Evolutionary conservation across 2,888 invertebrate species (phyloP).

Genomic region (Volucella inflata): DNA sequence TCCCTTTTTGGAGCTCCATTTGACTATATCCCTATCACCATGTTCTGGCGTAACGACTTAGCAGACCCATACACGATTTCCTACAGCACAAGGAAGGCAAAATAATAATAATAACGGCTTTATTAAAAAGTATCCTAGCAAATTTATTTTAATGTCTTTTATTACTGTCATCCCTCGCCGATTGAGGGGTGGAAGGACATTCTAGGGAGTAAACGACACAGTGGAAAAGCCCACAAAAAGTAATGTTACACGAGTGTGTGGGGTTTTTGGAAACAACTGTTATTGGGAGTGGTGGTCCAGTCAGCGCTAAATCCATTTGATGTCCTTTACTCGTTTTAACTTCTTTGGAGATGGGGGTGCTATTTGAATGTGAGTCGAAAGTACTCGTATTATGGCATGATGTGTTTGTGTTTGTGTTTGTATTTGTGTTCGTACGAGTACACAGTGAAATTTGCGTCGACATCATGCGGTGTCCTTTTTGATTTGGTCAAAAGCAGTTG

Average conservation of each 20-base stretch:
- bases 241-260: constrained; percentile 21
- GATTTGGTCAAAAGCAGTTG: constrained; percentile 60
- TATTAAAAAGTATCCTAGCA: constrained; percentile 66
- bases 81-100: not conserved
- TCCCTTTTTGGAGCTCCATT: constrained; percentile 19
- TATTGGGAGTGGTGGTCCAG: constrained; percentile 51
- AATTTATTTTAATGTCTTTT: constrained; percentile 63
- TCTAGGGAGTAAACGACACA: not conserved
- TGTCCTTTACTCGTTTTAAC: constrained; percentile 44
- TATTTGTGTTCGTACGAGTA: too few relatives aligned
- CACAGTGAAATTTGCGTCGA: constrained; percentile 20
- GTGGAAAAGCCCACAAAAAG: constrained; percentile 16
- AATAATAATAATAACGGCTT: constrained; percentile 42
- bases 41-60: constrained; percentile 26
- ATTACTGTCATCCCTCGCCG: constrained; percentile 46
- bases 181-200: not conserved
- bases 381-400: too few relatives aligned
- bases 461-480: constrained; percentile 61
- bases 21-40: constrained; percentile 22
- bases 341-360: constrained; percentile 31
- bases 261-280: constrained; percentile 51
- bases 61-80: constrained; percentile 9
- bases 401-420: too few relatives aligned
- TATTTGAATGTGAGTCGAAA: too few relatives aligned
- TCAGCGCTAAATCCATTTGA: constrained; percentile 62